Percentiles rank a stretch among this genome's conserved stretches.
phyloP scores from a whole-genome alignment of 2,888 invertebrate genomes.

The Sesamia inferens region DNA sequence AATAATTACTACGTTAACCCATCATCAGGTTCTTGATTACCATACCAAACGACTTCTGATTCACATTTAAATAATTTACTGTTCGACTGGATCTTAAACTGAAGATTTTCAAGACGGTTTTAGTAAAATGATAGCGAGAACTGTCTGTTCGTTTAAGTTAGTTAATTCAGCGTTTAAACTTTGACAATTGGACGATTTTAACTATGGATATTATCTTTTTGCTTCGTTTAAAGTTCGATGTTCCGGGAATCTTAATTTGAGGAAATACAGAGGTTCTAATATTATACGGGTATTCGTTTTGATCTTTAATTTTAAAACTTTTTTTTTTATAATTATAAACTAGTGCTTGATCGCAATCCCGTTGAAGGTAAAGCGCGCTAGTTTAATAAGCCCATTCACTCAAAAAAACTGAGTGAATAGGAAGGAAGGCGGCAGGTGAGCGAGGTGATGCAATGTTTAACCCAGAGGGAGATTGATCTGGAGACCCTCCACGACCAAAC shows the following conservation, averaged over 20 bases:
- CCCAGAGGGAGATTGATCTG: no score
- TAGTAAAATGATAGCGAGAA: slow-evolving; percentile 34
- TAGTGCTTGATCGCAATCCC: no score
- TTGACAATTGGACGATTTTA: neutral
- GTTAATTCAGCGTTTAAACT: slow-evolving; percentile 23
- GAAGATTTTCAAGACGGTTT: slow-evolving; percentile 14
- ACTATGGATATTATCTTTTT: slow-evolving; percentile 9
- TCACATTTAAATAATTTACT: slow-evolving; percentile 46
- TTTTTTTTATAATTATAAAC: no score
- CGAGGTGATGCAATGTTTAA: no score
- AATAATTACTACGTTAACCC: slow-evolving; percentile 30
- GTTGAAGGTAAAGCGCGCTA: no score
- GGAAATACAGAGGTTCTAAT: neutral
- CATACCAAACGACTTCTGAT: slow-evolving; percentile 41
- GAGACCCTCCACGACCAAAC: no score
- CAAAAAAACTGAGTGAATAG: no score
- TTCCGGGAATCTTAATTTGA: neutral
- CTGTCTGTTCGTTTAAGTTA: neutral
- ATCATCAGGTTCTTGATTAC: slow-evolving; percentile 17
- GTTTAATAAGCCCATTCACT: no score
- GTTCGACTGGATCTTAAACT: slow-evolving; percentile 4
- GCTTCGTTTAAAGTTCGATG: neutral
- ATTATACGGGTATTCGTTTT: neutral
- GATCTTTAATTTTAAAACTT: neutral
- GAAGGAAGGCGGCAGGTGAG: no score